Evolutionary conservation across 2,888 invertebrate genomes (phyloP).

Genomic region (Ischnus inquisitorius): DNA sequence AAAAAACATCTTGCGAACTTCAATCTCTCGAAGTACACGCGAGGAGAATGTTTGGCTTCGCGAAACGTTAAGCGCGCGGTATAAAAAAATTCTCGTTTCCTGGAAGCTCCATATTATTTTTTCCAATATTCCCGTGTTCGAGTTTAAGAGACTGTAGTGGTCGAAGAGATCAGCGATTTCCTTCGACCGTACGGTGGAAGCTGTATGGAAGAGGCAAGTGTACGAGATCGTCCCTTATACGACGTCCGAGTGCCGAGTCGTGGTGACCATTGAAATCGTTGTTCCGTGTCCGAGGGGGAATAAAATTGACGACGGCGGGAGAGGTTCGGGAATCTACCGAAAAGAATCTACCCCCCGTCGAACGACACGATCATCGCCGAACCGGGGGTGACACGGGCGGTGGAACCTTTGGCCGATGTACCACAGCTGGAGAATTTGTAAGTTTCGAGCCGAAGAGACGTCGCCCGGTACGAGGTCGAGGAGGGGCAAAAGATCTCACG

Average conservation of each 20-base stretch:
- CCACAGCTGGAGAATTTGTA: conserved; percentile 58
- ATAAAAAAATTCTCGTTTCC: conserved; percentile 8
- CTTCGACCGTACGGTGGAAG: not conserved
- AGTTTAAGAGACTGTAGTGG: not conserved
- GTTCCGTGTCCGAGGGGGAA: conserved; percentile 46
- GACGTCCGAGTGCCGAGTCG: not conserved
- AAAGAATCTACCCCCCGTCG: conserved; percentile 58
- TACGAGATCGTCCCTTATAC: too few relatives aligned
- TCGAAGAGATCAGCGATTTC: conserved; percentile 2
- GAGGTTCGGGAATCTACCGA: conserved; percentile 17
- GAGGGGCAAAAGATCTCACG: conserved; percentile 4
- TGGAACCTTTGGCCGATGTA: conserved; percentile 29
- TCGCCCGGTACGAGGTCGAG: not conserved
- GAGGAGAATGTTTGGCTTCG: not conserved
- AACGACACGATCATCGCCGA: conserved; percentile 46
- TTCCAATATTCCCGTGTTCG: conserved; percentile 5
- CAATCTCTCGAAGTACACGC: conserved; percentile 17
- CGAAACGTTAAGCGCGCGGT: conserved; percentile 1
- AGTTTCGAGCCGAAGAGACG: conserved; percentile 22
- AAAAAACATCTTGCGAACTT: not conserved
- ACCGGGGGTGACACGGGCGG: conserved; percentile 39
- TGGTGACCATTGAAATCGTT: conserved; percentile 43
- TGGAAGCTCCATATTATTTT: conserved; percentile 13
- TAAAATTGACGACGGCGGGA: conserved; percentile 46
- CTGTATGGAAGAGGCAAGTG: too few relatives aligned